Evolutionary conservation across 2,113 vertebrate species (phyloP), one percentile per base, ranked within the genome.

Genomic region (Tauraco erythrolophus): DNA sequence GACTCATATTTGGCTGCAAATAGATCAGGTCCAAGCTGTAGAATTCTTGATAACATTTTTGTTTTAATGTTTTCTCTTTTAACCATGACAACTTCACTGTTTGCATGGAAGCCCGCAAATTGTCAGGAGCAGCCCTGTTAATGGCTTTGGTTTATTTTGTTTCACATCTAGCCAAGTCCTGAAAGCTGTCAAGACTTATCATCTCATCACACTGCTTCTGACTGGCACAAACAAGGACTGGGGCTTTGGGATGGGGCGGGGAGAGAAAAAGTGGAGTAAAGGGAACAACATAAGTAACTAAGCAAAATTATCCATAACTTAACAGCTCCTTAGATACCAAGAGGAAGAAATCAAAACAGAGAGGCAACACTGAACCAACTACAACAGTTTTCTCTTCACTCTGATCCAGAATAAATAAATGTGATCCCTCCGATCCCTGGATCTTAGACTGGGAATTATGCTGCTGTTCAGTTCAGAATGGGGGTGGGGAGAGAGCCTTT

Each of bases 121-220:
- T 89, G 58, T 84, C 64, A 91, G 48, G 70, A 82, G 16, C 23
- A 87, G 66, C 77, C 37, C 70, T 72, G 18, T 51, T 89, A 69
- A 64, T 94, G 50, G 51, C 28, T 94, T 87, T 66, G 46, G 3
- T 54, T 96, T 94, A 48, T 92, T 97, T 91, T 39, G 82, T 81
- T 94, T 91, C 64, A 43, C 27, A 24, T 81, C 53, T 85, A 6
- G 6, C 25, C 66, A 69, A 96, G 24, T 56, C 66, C 48, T 58
- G 74, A 89, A 78, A 88, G 54, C 66, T 85, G 61, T 88, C 58
- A 85, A 27, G 83, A 45, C 4, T 76, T 80, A 61, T 2, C 4
- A 15, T 75, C 65, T 81, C 27, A 28, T 81, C 70, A 14, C 21
- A 58, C 25, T 88, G 30, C 43, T 78, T 74, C 43, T 2, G 11